These are phyloP conservation scores for Erethizon dorsatum DNA, from an alignment of 2,797 vertebrate species.

Conservation along the genomic window DNA sequence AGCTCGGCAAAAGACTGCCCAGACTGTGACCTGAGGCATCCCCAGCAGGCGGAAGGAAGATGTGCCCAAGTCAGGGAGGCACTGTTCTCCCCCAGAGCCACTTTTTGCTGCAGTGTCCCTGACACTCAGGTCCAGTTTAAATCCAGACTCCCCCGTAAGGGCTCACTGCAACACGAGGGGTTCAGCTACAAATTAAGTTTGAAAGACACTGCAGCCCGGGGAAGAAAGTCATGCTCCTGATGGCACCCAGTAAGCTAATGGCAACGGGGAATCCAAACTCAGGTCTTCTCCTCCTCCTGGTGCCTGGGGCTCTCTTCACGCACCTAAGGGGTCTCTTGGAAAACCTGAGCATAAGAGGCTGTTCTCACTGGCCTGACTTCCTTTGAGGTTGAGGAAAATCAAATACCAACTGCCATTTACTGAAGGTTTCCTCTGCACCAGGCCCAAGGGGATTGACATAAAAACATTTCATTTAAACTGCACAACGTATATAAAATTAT, in stretches of 20 bases:
- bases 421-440: neutral
- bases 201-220: neutral
- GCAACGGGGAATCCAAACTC: neutral
- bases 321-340: neutral
- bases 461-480: slow-evolving; percentile 40
- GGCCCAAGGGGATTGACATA: neutral
- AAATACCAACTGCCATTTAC: neutral
- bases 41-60: neutral
- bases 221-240: neutral
- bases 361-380: slow-evolving; percentile 15
- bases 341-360: neutral
- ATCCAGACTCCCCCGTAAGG: no score
- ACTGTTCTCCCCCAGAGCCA: neutral
- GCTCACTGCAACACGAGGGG: no score
- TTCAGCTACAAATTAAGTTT: neutral
- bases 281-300: neutral
- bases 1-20: neutral
- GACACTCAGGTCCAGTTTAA: neutral
- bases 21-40: neutral
- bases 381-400: neutral
- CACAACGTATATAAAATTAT: neutral
- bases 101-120: neutral
- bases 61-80: neutral
- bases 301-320: neutral
- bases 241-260: no score